Conservation (phyloP, 1,140 invertebrate species). For the Tetranychus urticae region DNA sequence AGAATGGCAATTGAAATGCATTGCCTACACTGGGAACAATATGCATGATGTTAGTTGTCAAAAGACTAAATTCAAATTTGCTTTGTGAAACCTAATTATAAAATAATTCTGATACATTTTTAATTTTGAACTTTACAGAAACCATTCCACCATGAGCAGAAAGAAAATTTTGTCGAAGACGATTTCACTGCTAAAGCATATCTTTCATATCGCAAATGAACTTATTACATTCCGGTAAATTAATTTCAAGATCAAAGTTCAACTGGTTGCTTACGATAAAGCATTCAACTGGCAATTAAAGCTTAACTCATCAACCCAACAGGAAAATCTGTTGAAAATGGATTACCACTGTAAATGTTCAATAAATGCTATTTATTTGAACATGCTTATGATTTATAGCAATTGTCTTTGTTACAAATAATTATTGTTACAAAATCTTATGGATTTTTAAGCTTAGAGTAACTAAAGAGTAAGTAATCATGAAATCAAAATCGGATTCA, state of each 20-base stretch:
- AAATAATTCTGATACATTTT: neutral
- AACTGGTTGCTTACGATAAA: neutral
- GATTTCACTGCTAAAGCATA: neutral
- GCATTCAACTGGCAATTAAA: neutral
- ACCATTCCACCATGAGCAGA: neutral
- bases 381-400: too few species aligned
- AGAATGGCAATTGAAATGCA: constrained; percentile 73
- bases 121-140: neutral
- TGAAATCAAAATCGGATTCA: too few species aligned
- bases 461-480: too few species aligned
- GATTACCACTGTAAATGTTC: too few species aligned
- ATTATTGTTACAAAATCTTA: too few species aligned
- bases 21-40: constrained; percentile 97
- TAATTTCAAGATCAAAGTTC: neutral
- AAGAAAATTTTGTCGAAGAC: neutral
- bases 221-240: neutral
- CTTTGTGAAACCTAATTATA: neutral
- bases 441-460: too few species aligned
- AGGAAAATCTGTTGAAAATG: too few species aligned
- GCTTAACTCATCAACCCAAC: too few species aligned
- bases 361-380: too few species aligned
- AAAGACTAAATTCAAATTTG: neutral
- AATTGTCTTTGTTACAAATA: too few species aligned
- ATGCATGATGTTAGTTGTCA: constrained; percentile 43
- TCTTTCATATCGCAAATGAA: neutral